Percentiles rank a stretch among this genome's conserved stretches.
These are phyloP conservation scores for Buceros bicornis DNA, from an alignment of 2,797 vertebrate genomes.

Conservation along the genomic window DNA sequence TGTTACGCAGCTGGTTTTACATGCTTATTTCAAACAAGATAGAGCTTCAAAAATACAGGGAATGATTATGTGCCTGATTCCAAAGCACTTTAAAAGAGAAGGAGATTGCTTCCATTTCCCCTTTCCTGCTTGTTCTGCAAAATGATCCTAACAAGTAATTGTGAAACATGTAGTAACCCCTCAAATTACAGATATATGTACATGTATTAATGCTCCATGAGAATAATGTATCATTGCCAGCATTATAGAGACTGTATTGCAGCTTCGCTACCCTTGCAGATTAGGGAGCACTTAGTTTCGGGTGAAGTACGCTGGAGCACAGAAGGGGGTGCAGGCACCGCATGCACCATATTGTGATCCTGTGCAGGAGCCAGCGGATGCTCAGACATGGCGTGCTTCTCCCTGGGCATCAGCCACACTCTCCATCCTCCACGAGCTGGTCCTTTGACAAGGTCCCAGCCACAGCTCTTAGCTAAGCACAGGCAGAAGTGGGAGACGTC, in stretches of 20 bases:
- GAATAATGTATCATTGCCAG: neutral
- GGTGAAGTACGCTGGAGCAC: neutral
- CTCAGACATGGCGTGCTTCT: accelerated
- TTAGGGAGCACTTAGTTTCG: neutral
- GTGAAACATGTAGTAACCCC: neutral
- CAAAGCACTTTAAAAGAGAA: neutral
- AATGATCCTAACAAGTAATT: neutral
- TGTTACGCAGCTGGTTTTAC: neutral
- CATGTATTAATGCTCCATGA: neutral
- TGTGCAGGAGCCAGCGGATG: accelerated
- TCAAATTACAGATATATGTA: neutral
- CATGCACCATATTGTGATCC: accelerated
- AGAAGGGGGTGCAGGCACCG: neutral
- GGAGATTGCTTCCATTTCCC: neutral
- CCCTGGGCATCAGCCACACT: neutral
- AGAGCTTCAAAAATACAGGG: neutral
- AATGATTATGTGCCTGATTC: neutral
- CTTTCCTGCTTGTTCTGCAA: neutral
- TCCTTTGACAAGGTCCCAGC: neutral
- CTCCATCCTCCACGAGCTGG: neutral
- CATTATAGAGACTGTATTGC: neutral
- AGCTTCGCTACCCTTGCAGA: neutral
- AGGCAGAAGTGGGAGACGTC: constrained; percentile 7
- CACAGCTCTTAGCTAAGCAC: neutral
- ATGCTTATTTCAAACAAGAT: neutral